Base-by-base conservation (phyloP, 2,888 invertebrate genomes). In the Latrodectus elegans region DNA sequence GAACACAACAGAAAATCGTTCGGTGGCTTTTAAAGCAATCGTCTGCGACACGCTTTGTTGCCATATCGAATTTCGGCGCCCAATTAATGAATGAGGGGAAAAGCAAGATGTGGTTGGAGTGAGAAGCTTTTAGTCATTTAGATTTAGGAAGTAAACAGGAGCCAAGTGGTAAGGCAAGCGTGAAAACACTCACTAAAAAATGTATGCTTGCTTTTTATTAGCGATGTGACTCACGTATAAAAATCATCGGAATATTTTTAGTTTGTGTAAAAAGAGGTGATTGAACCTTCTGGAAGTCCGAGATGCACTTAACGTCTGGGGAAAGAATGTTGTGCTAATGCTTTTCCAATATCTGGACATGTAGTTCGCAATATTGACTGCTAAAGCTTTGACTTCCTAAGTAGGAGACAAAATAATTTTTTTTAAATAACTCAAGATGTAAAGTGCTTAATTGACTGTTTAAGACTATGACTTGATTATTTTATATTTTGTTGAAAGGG, bases 131-230 rank as follows among this genome's bases (percentile, higher is more conserved):
- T 82, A 82, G 82, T 55, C 82, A 75, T 55, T 75, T 72, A 60
- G 60, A 60, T 60, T 60, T 60, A 22, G 73, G 73, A 67, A 67
- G 75, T 82, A 75, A 60, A 70, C 70, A 68, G 82, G 70, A 22
- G 65, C 38, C 52, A 67, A 55, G 22, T 51, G 81, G 17, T 38
- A 38, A 77, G 51, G 49, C 55, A 68, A 81, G 86, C 86, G 81
- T 87, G 86, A 87, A 87, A 60, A 38, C 60, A 17, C n/a, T 22
- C 72, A 64, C 86, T 87, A 81, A 87, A 87, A 87, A 81, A 87
- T 87, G 86, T 75, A 87, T 81, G 72, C 70, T 68, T 49, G 75
- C 70, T 14, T 60, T 70, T 17, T 67, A 74, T 86, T 86, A 86
- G 75, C 73, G 77, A 81, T 77, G 81, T 87, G 86, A 77, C 81